These are phyloP conservation scores for Platycercus adscitus DNA, from an alignment of 2,113 vertebrate genomes.

Conservation along the genomic window DNA sequence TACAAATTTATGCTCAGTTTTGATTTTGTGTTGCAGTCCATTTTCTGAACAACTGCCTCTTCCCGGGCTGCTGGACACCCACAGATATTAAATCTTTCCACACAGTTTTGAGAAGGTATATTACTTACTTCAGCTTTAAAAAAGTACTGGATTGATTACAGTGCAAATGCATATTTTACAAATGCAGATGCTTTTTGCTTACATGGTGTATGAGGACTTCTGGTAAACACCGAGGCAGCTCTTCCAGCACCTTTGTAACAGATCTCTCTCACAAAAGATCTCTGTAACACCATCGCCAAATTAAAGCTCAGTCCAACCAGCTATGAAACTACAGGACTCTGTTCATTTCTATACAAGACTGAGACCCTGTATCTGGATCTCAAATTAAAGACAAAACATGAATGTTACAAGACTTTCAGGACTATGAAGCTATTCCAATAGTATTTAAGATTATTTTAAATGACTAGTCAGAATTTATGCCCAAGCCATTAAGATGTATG, in stretches of 20 bases:
- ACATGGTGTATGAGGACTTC: not conserved
- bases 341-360: not conserved
- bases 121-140: not conserved
- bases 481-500: not conserved
- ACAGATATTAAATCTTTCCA: not conserved
- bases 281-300: not conserved
- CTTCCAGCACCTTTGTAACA: not conserved
- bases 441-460: not conserved
- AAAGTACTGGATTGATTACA: not conserved
- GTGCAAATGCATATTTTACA: not conserved
- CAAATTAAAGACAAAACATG: not conserved
- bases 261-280: not conserved
- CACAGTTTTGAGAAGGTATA: not conserved
- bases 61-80: not conserved
- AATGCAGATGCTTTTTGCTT: not conserved
- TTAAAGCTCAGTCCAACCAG: not conserved
- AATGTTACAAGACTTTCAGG: not conserved
- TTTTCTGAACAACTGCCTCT: not conserved
- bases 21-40: not conserved
- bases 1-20: fast-evolving
- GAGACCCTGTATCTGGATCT: not conserved
- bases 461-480: not conserved
- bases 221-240: not conserved
- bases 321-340: not conserved
- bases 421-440: not conserved